phyloP scores from a whole-genome alignment of 2,888 invertebrate species.

The Patella caerulea region DNA sequence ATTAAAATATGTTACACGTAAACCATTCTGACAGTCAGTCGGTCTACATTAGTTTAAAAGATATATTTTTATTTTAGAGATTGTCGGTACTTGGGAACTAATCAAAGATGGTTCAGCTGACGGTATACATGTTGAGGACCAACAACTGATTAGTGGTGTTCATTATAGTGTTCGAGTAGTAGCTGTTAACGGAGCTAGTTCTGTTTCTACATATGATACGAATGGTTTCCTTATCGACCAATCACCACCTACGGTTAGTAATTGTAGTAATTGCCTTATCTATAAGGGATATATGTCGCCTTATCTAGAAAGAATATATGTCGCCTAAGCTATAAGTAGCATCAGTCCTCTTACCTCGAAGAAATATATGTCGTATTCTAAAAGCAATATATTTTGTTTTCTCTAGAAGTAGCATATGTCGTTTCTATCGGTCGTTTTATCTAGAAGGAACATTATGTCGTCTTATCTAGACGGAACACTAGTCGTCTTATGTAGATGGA shows the following conservation, averaged over 20 bases:
- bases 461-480: too few species aligned
- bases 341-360: not conserved
- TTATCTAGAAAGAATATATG: not conserved
- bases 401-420: too few species aligned
- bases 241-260: slow-evolving; percentile 43
- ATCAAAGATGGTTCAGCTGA: not conserved
- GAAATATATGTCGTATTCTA: not conserved
- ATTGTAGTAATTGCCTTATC: not conserved
- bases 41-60: too few species aligned
- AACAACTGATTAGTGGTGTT: not conserved
- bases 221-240: slow-evolving; percentile 46
- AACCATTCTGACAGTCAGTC: too few species aligned
- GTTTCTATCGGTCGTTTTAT: too few species aligned
- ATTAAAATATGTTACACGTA: too few species aligned
- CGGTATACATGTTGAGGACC: not conserved
- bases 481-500: too few species aligned
- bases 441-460: too few species aligned
- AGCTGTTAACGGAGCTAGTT: slow-evolving; percentile 44
- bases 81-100: not conserved
- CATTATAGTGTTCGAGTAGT: slow-evolving; percentile 41
- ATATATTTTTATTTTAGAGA: too few species aligned
- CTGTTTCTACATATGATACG: slow-evolving; percentile 44
- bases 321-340: not conserved
- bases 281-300: not conserved
- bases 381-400: too few species aligned